Base-by-base conservation (phyloP, 2,888 invertebrate genomes). In the Pharmacophagus antenor region DNA sequence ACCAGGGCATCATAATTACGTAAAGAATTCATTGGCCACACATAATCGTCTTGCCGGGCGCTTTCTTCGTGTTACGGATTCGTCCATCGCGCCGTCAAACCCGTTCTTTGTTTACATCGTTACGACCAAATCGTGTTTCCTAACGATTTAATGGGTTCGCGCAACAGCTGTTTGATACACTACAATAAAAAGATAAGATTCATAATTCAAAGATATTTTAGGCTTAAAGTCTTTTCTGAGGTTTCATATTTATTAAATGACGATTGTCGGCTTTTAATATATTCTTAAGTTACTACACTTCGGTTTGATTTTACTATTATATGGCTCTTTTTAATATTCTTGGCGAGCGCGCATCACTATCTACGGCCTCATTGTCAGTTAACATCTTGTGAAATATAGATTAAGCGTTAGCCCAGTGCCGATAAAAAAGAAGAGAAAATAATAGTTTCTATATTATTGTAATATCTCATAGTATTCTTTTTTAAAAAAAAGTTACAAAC, bases 1-100 rank as follows among this genome's bases (percentile, higher is more conserved):
- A 71, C 62, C 63, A 61, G 73, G 67, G 41, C 70, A 64, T 55
- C 65, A 67, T 64, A 37, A 18, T 48, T 49, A 49, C 37, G 50
- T 66, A 66, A 67, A 58, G 62, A 46, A 62, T 56, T 47, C 60
- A 50, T 31, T 1, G n/a, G 41, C 37, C 55, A 55, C 23, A 51
- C 60, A 60, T 51, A 60, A 56, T 60, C 44, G 25, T 25, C 53
- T 20, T 48, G 21, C 20, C 23, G 50, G 15, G 18, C 49, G 51
- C 50, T 60, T 60, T 60, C 56, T 46, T 60, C 51, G 37, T n/a
- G 18, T 41, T 58, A 31, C 31, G 37, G 52, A 56, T 49, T 58
- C 62, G 48, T 27, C 41, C 27, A 15, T 41, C 48, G n/a, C 48
- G 49, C 52, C 18, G 7, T n/a, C 25, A 51, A 56, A 56, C 55